A percentile compares a stretch with the other conserved stretches of the same genome.
These are phyloP conservation scores for Tiliqua scincoides DNA, from an alignment of 2,113 vertebrate species.

Conservation along the genomic window DNA sequence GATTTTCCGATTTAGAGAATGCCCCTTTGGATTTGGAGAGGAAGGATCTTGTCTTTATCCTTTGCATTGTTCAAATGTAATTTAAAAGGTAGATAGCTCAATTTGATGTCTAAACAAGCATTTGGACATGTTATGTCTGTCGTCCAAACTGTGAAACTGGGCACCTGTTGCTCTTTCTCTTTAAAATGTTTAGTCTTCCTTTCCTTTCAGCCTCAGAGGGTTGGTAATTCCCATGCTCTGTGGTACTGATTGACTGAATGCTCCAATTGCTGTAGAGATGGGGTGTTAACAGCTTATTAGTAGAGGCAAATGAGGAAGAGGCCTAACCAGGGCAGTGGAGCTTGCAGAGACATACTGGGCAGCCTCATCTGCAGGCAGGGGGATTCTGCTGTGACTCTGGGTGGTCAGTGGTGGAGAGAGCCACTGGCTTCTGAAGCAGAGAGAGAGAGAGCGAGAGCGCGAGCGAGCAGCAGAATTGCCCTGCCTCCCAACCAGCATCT, in stretches of 20 bases:
- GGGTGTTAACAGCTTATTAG: too few species aligned
- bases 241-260: too few species aligned
- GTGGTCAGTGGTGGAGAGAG: background rate
- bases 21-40: too few species aligned
- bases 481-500: too few species aligned
- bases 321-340: background rate
- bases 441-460: too few species aligned
- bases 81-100: background rate
- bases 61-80: too few species aligned
- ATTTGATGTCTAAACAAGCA: background rate
- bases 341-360: background rate
- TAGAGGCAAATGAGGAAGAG: too few species aligned
- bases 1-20: too few species aligned
- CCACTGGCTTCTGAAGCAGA: too few species aligned
- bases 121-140: background rate
- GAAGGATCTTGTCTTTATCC: too few species aligned
- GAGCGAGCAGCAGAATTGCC: background rate
- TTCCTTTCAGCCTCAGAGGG: background rate
- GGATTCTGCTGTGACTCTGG: too few species aligned
- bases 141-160: background rate
- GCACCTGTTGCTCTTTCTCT: background rate
- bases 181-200: background rate
- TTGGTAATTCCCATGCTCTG: background rate
- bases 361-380: background rate
- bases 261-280: too few species aligned